Base-by-base conservation (phyloP, 1,140 invertebrate genomes). In the Eufriesea mexicana region DNA sequence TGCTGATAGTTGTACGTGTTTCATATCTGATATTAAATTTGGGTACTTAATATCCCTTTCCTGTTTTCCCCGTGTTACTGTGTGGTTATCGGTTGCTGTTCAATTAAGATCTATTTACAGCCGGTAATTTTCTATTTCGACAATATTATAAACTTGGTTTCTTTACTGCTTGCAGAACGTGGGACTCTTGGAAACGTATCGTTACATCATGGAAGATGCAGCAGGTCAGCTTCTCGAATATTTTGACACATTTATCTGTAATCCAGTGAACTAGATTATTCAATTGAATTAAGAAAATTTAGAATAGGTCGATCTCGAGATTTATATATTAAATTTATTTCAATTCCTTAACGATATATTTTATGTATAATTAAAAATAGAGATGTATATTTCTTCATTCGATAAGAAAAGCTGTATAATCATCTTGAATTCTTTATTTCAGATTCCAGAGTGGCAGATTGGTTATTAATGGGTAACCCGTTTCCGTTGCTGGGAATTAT, bases 381-480 rank as follows among this genome's bases (percentile, higher is more conserved):
- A 35, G 35, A 35, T 35, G 4, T 35, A 4, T 35, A 35, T 35
- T 35, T 35, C 35, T 35, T 35, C 4, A 4, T 35, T 35, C 35
- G 35, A 35, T 35, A 35, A 35, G 35, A 4, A 35, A 62, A 5
- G 35, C 5, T 35, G 18, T 62, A 35, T 35, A 9, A 7, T 5
- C 8, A 9, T 9, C 7, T 20, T 35, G 28, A 35, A 59, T 49
- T 23, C 5, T 28, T 14, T 23, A 12, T 35, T 61, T 18, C 14
- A 97, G 97, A 98, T 95, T 95, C 96, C 57, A 95, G 98, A 90
- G 97, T 98, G 83, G 96, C 96, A 87, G 95, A 97, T 90, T 98
- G 97, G 97, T 95, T 96, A 42, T 89, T 97, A 23, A 96, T 97
- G 96, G 91, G 93, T 61, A 94, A 94, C 68, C 96, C 96, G 42